A percentile compares a stretch with the other conserved stretches of the same genome.
These are phyloP conservation scores for Acheta domesticus DNA, from an alignment of 2,888 invertebrate species.

Conservation along the genomic window DNA sequence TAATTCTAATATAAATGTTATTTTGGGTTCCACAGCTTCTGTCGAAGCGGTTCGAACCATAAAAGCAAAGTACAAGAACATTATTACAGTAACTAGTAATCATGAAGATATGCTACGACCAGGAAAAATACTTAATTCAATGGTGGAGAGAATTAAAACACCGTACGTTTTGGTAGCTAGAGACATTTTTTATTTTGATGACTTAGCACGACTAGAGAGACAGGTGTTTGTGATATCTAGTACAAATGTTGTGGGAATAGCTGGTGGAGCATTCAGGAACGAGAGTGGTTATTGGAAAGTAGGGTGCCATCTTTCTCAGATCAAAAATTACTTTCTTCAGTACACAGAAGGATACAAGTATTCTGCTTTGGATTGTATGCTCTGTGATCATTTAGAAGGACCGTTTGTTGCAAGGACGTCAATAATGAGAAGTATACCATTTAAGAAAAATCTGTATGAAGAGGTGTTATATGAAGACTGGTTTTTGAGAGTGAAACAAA, in stretches of 20 bases:
- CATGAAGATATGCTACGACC: constrained; percentile 22
- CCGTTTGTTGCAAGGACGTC: constrained; percentile 41
- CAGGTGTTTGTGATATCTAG: constrained; percentile 40
- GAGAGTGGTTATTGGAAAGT: constrained; percentile 42
- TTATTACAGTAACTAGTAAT: not conserved
- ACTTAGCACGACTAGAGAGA: constrained; percentile 40
- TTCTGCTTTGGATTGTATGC: constrained; percentile 43
- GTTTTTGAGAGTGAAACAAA: constrained; percentile 40
- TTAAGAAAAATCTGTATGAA: constrained; percentile 37
- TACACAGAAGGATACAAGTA: constrained; percentile 42
- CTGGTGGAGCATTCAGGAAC: constrained; percentile 41
- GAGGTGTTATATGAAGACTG: constrained; percentile 42
- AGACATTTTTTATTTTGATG: constrained; percentile 39
- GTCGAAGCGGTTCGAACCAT: not conserved
- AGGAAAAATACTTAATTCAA: constrained; percentile 39
- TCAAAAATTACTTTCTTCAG: constrained; percentile 41
- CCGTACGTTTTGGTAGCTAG: constrained; percentile 41
- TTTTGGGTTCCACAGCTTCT: not conserved
- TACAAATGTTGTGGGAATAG: constrained; percentile 38
- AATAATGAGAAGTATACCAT: constrained; percentile 35
- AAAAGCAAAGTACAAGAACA: not conserved
- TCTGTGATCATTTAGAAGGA: constrained; percentile 43
- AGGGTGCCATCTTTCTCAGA: constrained; percentile 42
- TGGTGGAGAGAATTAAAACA: constrained; percentile 39
- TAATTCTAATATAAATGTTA: not conserved